These are phyloP conservation scores for Mesochorus sp. DNA, from an alignment of 2,888 invertebrate genomes.

Conservation along the genomic window DNA sequence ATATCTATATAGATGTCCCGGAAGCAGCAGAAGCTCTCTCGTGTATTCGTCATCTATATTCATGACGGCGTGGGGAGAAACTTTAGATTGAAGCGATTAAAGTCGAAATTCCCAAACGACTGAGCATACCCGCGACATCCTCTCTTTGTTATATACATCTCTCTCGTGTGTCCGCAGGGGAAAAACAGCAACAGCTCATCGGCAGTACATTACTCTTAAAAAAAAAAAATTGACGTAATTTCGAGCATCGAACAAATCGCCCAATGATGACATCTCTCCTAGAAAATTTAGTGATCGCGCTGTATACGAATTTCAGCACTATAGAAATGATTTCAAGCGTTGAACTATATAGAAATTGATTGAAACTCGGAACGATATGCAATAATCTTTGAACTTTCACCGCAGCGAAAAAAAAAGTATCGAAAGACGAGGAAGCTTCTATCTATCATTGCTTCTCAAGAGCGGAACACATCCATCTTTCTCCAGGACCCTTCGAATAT, in stretches of 20 bases:
- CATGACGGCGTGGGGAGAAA: conserved; percentile 65
- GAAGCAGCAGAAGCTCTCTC: conserved; percentile 61
- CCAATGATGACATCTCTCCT: conserved; percentile 40
- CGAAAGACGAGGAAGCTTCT: conserved; percentile 38
- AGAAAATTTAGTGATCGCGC: no score
- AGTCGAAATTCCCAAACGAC: conserved; percentile 68
- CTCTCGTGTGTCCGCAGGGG: conserved; percentile 29
- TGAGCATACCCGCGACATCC: conserved; percentile 56
- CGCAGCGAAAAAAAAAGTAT: conserved; percentile 29
- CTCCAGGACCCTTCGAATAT: conserved; percentile 42
- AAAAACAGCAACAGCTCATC: conserved; percentile 56
- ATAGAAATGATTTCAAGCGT: no score
- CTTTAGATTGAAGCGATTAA: conserved; percentile 70
- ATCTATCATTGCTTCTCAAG: conserved; percentile 70
- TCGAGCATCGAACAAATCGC: conserved; percentile 48
- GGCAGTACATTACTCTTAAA: conserved; percentile 55
- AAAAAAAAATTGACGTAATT: conserved; percentile 39
- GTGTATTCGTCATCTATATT: conserved; percentile 69
- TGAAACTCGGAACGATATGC: no score
- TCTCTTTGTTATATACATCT: conserved; percentile 3
- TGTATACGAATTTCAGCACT: no score
- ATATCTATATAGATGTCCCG: conserved; percentile 34
- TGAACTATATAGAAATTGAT: no score
- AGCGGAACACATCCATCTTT: conserved; percentile 62
- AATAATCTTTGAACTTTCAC: conserved; percentile 7